Evolutionary conservation across 1,140 invertebrate genomes (phyloP).

Genomic region (Zaprionus ghesquierei): DNA sequence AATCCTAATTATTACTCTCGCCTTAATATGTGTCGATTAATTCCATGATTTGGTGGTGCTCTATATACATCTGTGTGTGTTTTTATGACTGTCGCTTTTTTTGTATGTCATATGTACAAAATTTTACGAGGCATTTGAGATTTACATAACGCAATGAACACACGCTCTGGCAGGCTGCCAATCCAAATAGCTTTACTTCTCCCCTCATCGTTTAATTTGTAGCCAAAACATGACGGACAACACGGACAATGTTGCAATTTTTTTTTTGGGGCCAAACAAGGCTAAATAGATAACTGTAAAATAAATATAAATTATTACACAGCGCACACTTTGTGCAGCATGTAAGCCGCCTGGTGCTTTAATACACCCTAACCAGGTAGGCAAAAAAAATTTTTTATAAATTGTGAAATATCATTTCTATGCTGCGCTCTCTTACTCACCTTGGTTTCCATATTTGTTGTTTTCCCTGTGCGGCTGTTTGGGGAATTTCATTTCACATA

Average conservation of each 20-base stretch:
- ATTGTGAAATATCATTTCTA: slow-evolving; percentile 36
- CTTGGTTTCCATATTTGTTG: neutral
- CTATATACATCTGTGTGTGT: neutral
- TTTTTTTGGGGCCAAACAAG: neutral
- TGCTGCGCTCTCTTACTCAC: neutral
- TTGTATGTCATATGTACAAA: slow-evolving; percentile 3
- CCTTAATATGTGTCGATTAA: neutral
- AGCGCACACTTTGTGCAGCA: neutral
- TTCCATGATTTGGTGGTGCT: neutral
- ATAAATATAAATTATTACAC: slow-evolving; percentile 36
- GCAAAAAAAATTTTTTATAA: slow-evolving; percentile 14
- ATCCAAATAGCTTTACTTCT: neutral
- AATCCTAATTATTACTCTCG: neutral
- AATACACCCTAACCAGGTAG: neutral
- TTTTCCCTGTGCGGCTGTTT: slow-evolving; percentile 14
- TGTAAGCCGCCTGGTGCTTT: too few relatives aligned
- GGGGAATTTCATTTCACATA: slow-evolving; percentile 35
- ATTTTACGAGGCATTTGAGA: slow-evolving; percentile 31
- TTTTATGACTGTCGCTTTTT: neutral
- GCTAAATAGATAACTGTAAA: slow-evolving; percentile 19
- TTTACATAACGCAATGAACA: slow-evolving; percentile 10
- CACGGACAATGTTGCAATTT: neutral
- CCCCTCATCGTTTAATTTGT: too few relatives aligned
- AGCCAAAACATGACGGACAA: neutral
- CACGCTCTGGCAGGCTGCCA: slow-evolving; percentile 2